Percentiles rank a stretch among this genome's conserved stretches.
These are phyloP conservation scores for Xerus inauris DNA, from an alignment of 2,113 vertebrate species.

Conservation along the genomic window DNA sequence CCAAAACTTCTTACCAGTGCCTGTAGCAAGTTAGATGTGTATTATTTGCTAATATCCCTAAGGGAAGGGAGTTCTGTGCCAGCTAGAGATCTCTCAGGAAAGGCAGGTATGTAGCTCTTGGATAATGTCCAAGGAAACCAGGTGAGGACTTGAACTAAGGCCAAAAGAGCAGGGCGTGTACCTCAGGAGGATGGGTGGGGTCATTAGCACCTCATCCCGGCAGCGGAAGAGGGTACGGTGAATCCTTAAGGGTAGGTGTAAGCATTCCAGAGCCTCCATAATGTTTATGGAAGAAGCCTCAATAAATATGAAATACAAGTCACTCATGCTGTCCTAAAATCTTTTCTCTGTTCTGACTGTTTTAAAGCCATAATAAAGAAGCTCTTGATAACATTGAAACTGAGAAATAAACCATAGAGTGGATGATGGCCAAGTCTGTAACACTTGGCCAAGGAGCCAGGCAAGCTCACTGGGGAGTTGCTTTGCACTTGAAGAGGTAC, in stretches of 20 bases:
- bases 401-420: not conserved
- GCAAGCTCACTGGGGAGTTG: not conserved
- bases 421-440: not conserved
- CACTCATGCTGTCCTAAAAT: not conserved
- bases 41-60: not conserved
- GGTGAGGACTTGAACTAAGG: slow-evolving; percentile 33
- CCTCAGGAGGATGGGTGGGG: not conserved
- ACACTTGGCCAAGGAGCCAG: not conserved
- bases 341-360: not conserved
- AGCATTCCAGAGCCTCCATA: slow-evolving; percentile 38
- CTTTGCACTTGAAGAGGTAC: not conserved
- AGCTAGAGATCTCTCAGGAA: slow-evolving; percentile 17
- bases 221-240: not conserved
- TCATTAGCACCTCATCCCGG: not conserved
- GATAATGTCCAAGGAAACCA: slow-evolving; percentile 47
- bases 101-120: slow-evolving; percentile 40
- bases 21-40: not conserved
- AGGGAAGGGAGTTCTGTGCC: not conserved
- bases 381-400: not conserved
- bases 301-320: not conserved
- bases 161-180: slow-evolving; percentile 40
- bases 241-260: not conserved
- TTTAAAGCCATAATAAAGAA: slow-evolving; percentile 7
- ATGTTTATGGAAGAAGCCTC: not conserved
- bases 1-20: not conserved